A percentile compares a stretch with the other conserved stretches of the same genome.
Conservation (phyloP, 2,888 invertebrate genomes). For the Drosophila incognita region DNA sequence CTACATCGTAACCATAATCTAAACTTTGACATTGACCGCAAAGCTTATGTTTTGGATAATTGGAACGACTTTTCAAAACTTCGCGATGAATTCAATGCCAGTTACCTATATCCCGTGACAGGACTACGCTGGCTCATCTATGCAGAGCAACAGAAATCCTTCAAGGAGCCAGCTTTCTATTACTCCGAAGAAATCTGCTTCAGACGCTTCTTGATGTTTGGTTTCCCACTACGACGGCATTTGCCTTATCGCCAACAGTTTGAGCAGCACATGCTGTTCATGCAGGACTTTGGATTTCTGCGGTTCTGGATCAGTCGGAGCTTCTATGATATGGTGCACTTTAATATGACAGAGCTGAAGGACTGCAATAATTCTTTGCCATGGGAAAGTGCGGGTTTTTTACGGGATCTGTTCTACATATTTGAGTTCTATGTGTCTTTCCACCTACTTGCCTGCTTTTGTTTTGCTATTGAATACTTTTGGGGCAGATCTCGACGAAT, state of each 20-base stretch:
- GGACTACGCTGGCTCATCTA: constrained; percentile 47
- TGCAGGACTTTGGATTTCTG: constrained; percentile 41
- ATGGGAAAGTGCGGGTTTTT: not conserved
- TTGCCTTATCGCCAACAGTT: constrained; percentile 61
- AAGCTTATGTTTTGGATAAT: constrained; percentile 1
- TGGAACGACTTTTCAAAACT: constrained; percentile 10
- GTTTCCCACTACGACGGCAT: constrained; percentile 41
- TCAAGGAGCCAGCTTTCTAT: constrained; percentile 47
- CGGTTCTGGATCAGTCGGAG: constrained; percentile 37
- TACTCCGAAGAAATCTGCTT: constrained; percentile 50
- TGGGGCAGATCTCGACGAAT: not conserved
- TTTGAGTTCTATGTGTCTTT: constrained; percentile 20
- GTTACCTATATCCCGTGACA: constrained; percentile 50
- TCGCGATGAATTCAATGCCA: constrained; percentile 49
- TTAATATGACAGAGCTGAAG: constrained; percentile 2
- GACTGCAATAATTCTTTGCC: constrained; percentile 30
- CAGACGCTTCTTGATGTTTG: constrained; percentile 10
- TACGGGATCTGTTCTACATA: constrained; percentile 48
- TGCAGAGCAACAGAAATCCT: constrained; percentile 57
- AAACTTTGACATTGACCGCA: not conserved
- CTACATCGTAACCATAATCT: not conserved
- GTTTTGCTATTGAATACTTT: constrained; percentile 39
- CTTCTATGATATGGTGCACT: constrained; percentile 11
- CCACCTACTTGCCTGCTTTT: constrained; percentile 18
- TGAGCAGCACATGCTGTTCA: constrained; percentile 47